A percentile compares a stretch with the other conserved stretches of the same genome.
These are phyloP conservation scores for Spatulosminthurus flaviceps DNA, from an alignment of 2,888 invertebrate genomes.

Conservation along the genomic window DNA sequence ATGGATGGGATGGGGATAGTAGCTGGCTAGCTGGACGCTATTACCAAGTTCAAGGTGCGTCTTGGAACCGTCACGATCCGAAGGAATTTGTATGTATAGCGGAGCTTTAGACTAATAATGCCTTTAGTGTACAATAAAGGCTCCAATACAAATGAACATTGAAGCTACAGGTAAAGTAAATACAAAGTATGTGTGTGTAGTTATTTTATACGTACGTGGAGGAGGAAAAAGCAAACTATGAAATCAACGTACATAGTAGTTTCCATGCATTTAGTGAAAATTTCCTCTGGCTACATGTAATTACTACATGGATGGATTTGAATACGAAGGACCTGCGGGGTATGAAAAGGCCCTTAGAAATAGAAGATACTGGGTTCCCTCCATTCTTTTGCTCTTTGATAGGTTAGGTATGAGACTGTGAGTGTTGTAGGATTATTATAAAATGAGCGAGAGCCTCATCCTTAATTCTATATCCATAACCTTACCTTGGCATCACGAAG, in stretches of 20 bases:
- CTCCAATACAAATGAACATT: background rate
- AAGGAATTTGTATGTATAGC: background rate
- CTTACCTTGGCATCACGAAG: background rate
- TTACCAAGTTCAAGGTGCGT: slow-evolving; percentile 14
- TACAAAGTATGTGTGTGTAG: too few relatives aligned
- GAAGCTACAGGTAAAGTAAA: background rate
- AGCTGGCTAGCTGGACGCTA: slow-evolving; percentile 1
- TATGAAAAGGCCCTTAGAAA: background rate
- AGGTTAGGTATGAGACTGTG: too few relatives aligned
- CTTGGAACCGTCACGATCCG: slow-evolving; percentile 18
- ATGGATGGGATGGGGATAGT: background rate
- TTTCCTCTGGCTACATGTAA: background rate
- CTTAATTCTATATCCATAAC: background rate
- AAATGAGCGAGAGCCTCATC: too few relatives aligned
- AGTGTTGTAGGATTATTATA: too few relatives aligned
- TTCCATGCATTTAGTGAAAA: background rate
- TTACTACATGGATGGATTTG: background rate
- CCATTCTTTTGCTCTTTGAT: too few relatives aligned
- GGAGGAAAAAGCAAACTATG: background rate
- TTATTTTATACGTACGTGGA: too few relatives aligned
- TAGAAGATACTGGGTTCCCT: too few relatives aligned
- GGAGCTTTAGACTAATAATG: background rate
- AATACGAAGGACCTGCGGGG: background rate
- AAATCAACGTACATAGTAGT: background rate
- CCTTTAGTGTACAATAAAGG: too few relatives aligned